Evolutionary conservation across 2,888 invertebrate species (phyloP), one percentile per base, ranked within the genome.

Genomic region (Meteorus colon): DNA sequence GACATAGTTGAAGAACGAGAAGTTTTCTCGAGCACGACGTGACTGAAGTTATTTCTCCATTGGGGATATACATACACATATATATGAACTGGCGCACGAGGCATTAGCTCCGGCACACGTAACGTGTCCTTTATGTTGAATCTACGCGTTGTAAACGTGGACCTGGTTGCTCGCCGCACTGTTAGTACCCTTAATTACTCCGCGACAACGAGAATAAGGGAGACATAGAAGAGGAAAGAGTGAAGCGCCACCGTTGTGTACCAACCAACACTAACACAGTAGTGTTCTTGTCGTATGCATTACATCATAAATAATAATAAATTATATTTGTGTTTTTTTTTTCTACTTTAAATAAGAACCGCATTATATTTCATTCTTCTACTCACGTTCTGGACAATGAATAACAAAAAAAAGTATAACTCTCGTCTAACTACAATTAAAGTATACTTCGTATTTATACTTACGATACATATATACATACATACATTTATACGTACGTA

Each of bases 81-180:
- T 55, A 55, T 55, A 19, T 19, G 24, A 37, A 75, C 76, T 67
- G 73, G 45, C 69, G 72, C 70, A 77, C 72, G 73, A 77, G 75
- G 74, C 78, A 76, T 80, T 76, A 70, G 76, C 69, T 70, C 55
- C 55, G 10, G n/a, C 55, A 55, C 65, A 66, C 76, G 77, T 82
- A 81, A 80, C 76, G 78, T 80, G 80, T 77, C 79, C 78, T 81
- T 81, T 80, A 81, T 80, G 79, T 79, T 79, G 78, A 73, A 78
- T 79, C 74, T 41, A 41, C 41, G 41, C 41, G 78, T 79, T 73
- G 74, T 81, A 79, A 80, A 82, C 73, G 74, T 74, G 31, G 19
- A 60, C 69, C 69, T 73, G 69, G 71, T 77, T 75, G 67, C 63
- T 68, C 68, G 68, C 63, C 55, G 65, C 78, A 75, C 55, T 29